Base-by-base conservation (phyloP, 2,797 vertebrate species). In the Anguilla marmorata region DNA sequence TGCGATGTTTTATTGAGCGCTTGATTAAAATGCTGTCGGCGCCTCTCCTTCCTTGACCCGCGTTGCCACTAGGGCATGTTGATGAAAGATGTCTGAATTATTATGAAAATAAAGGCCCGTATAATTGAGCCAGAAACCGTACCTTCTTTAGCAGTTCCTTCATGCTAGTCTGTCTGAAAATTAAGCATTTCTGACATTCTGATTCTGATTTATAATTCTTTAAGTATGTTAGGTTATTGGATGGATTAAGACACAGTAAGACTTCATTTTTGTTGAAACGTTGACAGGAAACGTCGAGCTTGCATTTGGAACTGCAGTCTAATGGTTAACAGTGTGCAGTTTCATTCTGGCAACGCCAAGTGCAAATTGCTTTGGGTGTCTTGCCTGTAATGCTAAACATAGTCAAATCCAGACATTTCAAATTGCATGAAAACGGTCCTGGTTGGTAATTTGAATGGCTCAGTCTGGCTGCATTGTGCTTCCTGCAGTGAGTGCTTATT, bases 221-320 rank as follows among this genome's bases (percentile, higher is more conserved):
- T 4, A 19, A 63, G 56, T 19, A 19, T 19, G 19, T 21, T 63
- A 63, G 60, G 60, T 24, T 63, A 21, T 63, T 63, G 19, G 60
- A 63, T 63, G 60, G 19, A 63, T 63, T 69, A 6, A 69, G 63
- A 69, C 30, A 79, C 72, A 76, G 16, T 27, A n/a, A 12, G 41
- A 50, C 50, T 82, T 48, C 21, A 45, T 24, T 41, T 79, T 16
- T 50, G 41, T 48, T 48, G 79, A 9, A 48, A 82, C 48, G 91
- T 91, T 92, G 89, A 63, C 72, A 37, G 91, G 89, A 90, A 90
- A 89, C 90, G 89, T 87, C 90, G 91, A 90, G 87, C 37, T 41
- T 79, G 74, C 37, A 41, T 8, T 0, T 90, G 88, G 84, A 87
- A 88, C 33, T 85, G 58, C 56, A 37, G 14, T 58, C 27, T 41